A percentile compares a stretch with the other conserved stretches of the same genome.
These are phyloP conservation scores for Melieria omissa DNA, from an alignment of 2,888 invertebrate species.

Conservation along the genomic window DNA sequence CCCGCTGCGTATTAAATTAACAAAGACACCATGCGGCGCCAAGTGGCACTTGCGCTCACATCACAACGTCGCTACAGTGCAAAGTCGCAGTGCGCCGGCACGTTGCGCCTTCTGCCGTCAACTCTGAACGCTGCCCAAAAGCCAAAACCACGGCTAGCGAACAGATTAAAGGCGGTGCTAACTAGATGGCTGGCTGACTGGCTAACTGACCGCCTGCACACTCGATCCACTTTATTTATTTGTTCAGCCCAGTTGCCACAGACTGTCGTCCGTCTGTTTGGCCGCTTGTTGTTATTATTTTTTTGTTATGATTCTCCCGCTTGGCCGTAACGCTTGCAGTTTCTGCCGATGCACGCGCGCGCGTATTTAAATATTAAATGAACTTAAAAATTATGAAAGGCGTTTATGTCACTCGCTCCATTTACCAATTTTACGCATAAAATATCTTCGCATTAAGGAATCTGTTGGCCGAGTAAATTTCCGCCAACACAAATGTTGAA, in stretches of 20 bases:
- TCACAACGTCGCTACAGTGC: conserved; percentile 21
- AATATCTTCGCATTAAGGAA: conserved; percentile 25
- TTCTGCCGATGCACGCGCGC: conserved; percentile 2
- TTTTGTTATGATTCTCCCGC: conserved; percentile 1
- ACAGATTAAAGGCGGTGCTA: neutral
- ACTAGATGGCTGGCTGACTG: neutral
- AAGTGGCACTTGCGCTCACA: conserved; percentile 47
- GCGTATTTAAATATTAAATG: conserved; percentile 44
- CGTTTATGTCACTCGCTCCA: conserved; percentile 40
- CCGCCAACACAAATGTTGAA: neutral
- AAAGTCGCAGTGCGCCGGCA: neutral
- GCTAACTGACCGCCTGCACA: no score
- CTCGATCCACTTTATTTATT: neutral
- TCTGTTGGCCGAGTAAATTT: neutral
- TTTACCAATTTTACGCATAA: conserved; percentile 34
- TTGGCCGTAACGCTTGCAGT: neutral
- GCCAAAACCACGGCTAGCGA: conserved; percentile 3
- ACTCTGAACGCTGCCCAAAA: neutral
- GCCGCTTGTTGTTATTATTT: neutral
- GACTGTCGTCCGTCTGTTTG: neutral
- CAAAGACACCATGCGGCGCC: conserved; percentile 52
- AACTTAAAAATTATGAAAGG: conserved; percentile 44
- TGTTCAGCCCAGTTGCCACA: neutral
- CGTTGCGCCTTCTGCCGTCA: neutral
- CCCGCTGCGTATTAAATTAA: conserved; percentile 52